phyloP scores from a whole-genome alignment of 1,140 invertebrate species.

The Teleopsis dalmanni region DNA sequence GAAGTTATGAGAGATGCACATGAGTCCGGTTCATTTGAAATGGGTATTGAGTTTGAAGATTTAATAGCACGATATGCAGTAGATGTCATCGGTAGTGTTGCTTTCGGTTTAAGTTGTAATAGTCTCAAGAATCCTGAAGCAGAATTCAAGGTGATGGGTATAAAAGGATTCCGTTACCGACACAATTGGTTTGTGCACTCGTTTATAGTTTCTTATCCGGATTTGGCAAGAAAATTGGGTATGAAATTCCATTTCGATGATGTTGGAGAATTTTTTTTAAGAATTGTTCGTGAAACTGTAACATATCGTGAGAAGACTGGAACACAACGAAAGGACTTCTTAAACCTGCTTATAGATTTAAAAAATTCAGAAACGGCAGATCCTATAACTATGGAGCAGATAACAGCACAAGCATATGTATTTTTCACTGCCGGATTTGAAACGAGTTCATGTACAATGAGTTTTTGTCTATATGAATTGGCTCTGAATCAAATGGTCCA shows the following conservation, averaged over 20 bases:
- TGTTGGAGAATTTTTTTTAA: slow-evolving; percentile 46
- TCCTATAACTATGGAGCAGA: slow-evolving; percentile 27
- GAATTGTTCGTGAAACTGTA: slow-evolving; percentile 44
- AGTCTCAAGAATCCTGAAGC: slow-evolving; percentile 48
- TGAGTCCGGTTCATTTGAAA: background rate
- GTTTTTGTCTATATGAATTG: slow-evolving; percentile 46
- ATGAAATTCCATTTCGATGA: slow-evolving; percentile 40
- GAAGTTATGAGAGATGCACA: background rate
- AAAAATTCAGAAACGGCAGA: slow-evolving; percentile 24
- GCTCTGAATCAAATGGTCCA: slow-evolving; percentile 47
- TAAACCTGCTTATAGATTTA: slow-evolving; percentile 11
- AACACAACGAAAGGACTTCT: slow-evolving; percentile 29
- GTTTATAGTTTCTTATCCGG: slow-evolving; percentile 22
- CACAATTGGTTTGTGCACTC: slow-evolving; percentile 17
- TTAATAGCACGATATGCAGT: slow-evolving; percentile 49
- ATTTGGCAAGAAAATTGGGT: slow-evolving; percentile 17
- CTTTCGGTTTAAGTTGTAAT: slow-evolving; percentile 53
- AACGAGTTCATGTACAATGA: slow-evolving; percentile 45
- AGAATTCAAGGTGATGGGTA: slow-evolving; percentile 45
- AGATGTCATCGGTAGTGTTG: slow-evolving; percentile 53
- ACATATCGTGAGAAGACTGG: slow-evolving; percentile 46
- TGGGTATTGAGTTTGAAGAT: slow-evolving; percentile 36
- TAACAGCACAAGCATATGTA: slow-evolving; percentile 51
- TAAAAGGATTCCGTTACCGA: slow-evolving; percentile 23
- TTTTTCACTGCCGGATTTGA: slow-evolving; percentile 59